These are phyloP conservation scores for Nymphalis io DNA, from an alignment of 1,140 invertebrate genomes.

Conservation along the genomic window DNA sequence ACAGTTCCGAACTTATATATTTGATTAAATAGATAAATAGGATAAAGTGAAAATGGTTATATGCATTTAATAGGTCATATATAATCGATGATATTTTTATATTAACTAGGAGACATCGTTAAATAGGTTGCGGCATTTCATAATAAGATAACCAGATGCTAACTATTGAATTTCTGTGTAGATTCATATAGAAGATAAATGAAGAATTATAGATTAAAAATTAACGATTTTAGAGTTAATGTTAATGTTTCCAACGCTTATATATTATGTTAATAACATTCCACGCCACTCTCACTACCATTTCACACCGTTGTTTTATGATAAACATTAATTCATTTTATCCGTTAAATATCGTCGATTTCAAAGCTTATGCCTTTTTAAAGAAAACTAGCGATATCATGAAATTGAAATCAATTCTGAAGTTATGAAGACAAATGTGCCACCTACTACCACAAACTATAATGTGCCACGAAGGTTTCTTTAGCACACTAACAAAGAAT, in stretches of 20 bases:
- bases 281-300: too few species aligned
- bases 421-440: background rate
- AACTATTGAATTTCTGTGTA: too few species aligned
- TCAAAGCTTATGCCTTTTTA: background rate
- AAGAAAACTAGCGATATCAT: background rate
- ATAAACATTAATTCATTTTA: too few species aligned
- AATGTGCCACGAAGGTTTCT: background rate
- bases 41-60: background rate
- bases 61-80: background rate
- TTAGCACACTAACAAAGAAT: background rate
- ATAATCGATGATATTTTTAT: background rate
- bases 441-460: background rate
- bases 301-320: too few species aligned
- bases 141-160: too few species aligned
- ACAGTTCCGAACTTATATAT: background rate
- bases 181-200: too few species aligned
- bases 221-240: too few species aligned
- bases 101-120: too few species aligned
- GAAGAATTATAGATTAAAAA: too few species aligned
- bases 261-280: too few species aligned
- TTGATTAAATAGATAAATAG: background rate
- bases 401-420: slow-evolving; percentile 1
- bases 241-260: too few species aligned
- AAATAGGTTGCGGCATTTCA: too few species aligned
- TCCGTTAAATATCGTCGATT: background rate